A percentile compares a stretch with the other conserved stretches of the same genome.
These are phyloP conservation scores for Propithecus perrieri DNA, from an alignment of 2,797 vertebrate genomes.

Conservation along the genomic window DNA sequence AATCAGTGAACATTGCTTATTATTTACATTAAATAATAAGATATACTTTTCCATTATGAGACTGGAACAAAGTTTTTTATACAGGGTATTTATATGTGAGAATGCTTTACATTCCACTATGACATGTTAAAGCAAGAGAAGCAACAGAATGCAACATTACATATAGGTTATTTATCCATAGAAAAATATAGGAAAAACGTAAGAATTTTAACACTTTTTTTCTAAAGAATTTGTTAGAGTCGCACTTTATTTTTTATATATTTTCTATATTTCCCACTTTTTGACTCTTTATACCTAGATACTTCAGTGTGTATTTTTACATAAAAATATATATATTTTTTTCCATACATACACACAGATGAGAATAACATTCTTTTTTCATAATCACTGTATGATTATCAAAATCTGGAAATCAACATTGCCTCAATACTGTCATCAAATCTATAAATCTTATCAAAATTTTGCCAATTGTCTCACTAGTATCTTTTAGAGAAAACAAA, in stretches of 20 bases:
- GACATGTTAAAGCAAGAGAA: not conserved
- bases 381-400: not conserved
- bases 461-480: not conserved
- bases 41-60: not conserved
- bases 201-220: not conserved
- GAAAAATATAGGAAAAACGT: not conserved
- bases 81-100: not conserved
- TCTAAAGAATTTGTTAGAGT: not conserved
- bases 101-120: not conserved
- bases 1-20: not conserved
- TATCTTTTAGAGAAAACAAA: not conserved
- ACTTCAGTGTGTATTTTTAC: not conserved
- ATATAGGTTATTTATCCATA: not conserved
- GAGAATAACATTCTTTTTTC: not conserved
- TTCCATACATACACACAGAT: not conserved
- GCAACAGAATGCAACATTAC: not conserved
- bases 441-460: not conserved
- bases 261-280: not conserved
- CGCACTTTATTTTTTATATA: not conserved
- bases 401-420: not conserved
- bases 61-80: not conserved
- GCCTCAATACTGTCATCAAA: not conserved
- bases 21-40: conserved; percentile 16
- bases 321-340: not conserved
- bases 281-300: not conserved